A percentile compares a stretch with the other conserved stretches of the same genome.
Conservation (phyloP, 2,888 invertebrate species). For the Isotomurus palustris region DNA sequence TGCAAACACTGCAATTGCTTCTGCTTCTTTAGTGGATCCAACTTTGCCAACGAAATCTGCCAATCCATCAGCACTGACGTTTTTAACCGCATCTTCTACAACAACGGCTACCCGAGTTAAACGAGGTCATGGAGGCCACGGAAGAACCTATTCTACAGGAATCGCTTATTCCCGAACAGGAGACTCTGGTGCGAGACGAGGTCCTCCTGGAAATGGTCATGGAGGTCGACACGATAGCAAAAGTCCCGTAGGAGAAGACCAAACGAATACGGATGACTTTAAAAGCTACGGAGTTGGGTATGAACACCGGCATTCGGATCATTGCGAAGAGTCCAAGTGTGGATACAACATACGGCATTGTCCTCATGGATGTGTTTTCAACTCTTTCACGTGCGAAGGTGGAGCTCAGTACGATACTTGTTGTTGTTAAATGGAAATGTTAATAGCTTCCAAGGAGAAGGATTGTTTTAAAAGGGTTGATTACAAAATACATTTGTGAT, state of each 20-base stretch:
- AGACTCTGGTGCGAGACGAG: constrained; percentile 1
- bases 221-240: constrained; percentile 11
- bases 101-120: constrained; percentile 1
- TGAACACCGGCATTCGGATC: constrained; percentile 25
- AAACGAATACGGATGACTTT: constrained; percentile 19
- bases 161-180: constrained; percentile 3
- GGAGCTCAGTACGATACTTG: constrained; percentile 32
- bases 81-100: too few relatives aligned
- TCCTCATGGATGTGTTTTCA: constrained; percentile 39
- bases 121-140: constrained; percentile 1
- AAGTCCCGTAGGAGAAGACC: constrained; percentile 22
- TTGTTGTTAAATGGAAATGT: constrained; percentile 25
- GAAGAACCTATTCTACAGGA: neutral
- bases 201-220: constrained; percentile 14
- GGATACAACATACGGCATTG: constrained; percentile 39
- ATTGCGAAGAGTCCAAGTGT: constrained; percentile 35
- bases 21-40: too few relatives aligned
- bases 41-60: too few relatives aligned
- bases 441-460: neutral
- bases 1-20: too few relatives aligned
- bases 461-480: too few relatives aligned
- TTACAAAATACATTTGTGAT: too few relatives aligned
- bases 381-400: constrained; percentile 22
- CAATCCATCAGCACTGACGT: too few relatives aligned
- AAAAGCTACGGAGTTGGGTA: constrained; percentile 23